Evolutionary conservation across 2,888 invertebrate genomes (phyloP).

Genomic region (Sphaeridia pumilis): DNA sequence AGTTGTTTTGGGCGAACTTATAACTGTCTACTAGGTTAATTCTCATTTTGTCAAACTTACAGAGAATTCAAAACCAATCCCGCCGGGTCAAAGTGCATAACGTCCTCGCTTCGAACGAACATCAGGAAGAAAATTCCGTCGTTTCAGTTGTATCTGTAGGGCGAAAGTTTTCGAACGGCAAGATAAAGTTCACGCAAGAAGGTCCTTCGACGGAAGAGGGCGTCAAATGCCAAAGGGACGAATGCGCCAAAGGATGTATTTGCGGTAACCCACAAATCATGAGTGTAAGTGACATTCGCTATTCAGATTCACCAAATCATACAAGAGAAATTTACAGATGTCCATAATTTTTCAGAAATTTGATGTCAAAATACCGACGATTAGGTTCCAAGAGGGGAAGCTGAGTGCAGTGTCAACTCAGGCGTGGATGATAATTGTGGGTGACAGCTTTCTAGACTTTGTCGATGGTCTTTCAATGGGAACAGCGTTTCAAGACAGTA

Average conservation of each 20-base stretch:
- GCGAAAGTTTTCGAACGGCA: neutral
- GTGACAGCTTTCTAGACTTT: conserved; percentile 11
- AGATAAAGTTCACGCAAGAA: neutral
- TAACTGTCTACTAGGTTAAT: too few relatives aligned
- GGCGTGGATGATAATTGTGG: conserved; percentile 13
- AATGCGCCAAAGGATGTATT: neutral
- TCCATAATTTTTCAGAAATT: conserved; percentile 12
- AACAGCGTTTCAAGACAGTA: conserved; percentile 14
- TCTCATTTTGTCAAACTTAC: too few relatives aligned
- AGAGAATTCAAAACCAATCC: neutral
- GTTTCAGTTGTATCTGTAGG: neutral
- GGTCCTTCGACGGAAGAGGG: neutral
- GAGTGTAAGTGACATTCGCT: neutral
- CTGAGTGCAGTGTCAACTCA: conserved; percentile 9
- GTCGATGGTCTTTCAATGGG: conserved; percentile 14
- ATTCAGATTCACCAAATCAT: neutral
- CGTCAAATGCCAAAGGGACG: neutral
- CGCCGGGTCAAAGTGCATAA: neutral
- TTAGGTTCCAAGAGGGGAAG: conserved; percentile 8
- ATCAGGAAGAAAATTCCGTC: neutral
- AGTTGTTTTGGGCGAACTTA: neutral
- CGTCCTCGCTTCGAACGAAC: neutral
- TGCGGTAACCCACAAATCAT: neutral
- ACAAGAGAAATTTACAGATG: neutral
- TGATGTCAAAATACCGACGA: neutral